Conservation (phyloP, 35 echinoderm and acorn worm species). For the Amphiura filiformis region DNA sequence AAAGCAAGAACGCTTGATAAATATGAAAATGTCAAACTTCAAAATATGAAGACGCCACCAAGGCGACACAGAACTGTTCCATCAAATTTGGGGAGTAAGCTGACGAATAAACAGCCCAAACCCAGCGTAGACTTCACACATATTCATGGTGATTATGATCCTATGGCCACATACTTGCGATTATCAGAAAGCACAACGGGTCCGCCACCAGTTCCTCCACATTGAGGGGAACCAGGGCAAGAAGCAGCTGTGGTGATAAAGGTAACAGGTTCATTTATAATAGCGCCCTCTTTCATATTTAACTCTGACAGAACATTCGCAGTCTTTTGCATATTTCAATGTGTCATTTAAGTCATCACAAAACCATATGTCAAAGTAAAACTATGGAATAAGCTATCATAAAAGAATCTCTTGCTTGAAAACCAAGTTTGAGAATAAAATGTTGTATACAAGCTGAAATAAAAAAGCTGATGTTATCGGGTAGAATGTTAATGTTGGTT, state of each 20-base stretch:
- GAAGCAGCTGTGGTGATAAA: neutral
- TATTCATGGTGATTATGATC: constrained; percentile 35
- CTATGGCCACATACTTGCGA: constrained; percentile 54
- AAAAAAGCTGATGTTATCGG: too few relatives aligned
- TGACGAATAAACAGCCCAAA: neutral
- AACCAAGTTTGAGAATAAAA: too few relatives aligned
- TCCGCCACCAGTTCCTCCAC: constrained; percentile 9
- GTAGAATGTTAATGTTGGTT: too few relatives aligned
- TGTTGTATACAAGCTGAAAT: too few relatives aligned
- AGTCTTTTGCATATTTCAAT: too few relatives aligned
- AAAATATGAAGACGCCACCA: neutral
- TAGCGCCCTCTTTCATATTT: too few relatives aligned
- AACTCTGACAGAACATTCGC: too few relatives aligned
- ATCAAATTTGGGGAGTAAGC: neutral
- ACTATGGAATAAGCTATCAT: too few relatives aligned
- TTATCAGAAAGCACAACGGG: constrained; percentile 53
- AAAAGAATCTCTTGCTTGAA: too few relatives aligned
- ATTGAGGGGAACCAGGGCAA: neutral
- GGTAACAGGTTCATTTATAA: too few relatives aligned
- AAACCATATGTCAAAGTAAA: too few relatives aligned
- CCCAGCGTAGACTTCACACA: neutral
- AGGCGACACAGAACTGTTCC: neutral
- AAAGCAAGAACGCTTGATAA: neutral
- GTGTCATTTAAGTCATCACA: too few relatives aligned
- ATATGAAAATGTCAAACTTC: neutral